These are phyloP conservation scores for Odobenus rosmarus DNA, from an alignment of 2,113 vertebrate species.

Conservation along the genomic window DNA sequence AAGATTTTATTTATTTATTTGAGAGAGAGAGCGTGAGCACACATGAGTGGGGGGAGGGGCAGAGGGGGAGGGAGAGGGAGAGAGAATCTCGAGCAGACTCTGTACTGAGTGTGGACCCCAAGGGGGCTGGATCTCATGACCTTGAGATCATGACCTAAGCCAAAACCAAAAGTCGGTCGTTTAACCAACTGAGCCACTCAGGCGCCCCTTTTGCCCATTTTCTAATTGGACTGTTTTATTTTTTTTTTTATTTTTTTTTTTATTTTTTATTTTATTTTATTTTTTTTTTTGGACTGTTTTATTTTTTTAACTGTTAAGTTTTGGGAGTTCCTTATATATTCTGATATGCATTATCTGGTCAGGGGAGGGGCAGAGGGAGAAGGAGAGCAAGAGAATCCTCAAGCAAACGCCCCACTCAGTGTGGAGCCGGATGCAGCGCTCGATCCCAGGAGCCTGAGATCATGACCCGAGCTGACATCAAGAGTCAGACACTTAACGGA, in stretches of 20 bases:
- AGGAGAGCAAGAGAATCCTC: background rate
- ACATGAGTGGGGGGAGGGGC: background rate
- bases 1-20: background rate
- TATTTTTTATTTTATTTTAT: too few relatives aligned
- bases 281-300: background rate
- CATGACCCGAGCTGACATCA: background rate
- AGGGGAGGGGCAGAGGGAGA: background rate
- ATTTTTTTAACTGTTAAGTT: background rate
- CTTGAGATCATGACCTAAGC: background rate
- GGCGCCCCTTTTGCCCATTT: background rate
- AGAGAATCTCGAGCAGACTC: background rate
- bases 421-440: background rate
- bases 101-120: background rate
- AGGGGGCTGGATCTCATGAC: background rate
- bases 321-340: background rate
- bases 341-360: background rate
- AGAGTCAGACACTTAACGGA: background rate
- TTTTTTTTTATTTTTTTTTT: slow-evolving; percentile 5
- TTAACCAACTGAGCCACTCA: background rate
- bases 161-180: background rate
- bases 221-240: background rate
- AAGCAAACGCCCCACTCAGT: background rate
- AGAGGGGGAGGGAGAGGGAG: background rate
- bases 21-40: background rate
- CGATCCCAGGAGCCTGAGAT: background rate